Evolutionary conservation across 2,797 vertebrate genomes (phyloP), one percentile per base, ranked within the genome.

Genomic region (Coluber constrictor): DNA sequence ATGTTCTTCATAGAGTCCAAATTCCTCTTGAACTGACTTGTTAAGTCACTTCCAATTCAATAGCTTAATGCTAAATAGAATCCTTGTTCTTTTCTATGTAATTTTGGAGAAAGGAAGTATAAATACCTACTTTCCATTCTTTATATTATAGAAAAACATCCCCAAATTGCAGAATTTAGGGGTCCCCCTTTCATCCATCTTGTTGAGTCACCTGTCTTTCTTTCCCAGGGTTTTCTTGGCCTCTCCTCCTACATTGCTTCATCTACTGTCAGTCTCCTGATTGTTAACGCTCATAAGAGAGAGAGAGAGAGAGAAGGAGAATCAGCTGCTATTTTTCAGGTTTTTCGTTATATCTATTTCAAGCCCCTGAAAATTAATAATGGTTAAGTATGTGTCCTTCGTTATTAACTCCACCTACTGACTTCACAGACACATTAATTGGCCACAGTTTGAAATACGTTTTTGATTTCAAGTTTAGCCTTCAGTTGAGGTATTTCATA

Each of bases 401-500:
- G 74, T 47, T 83, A 83, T 83, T 83, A 83, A 83, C 18, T 83
- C 74, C 37, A 47, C 74, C 74, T 23, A 70, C 4, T 25, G 4
- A 27, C 2, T 2, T 93, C 16, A 63, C 12, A 12, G 60, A 61
- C 2, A 57, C 74, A 92, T 90, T 90, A 43, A 47, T 83, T 83
- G 74, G 74, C 74, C 8, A 79, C 37, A 83, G 74, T 47, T 43
- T 83, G 74, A 43, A 83, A 83, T 47, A 83, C 47, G 74, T 83
- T 83, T 43, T 83, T 47, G 18, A 83, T 83, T 83, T 47, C 37
- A 1, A 88, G 87, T 91, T 92, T 94, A 18, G 92, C 74, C 74
- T 83, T 83, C 37, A 83, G 74, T 2, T 47, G 74, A 83, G 74
- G 74, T 43, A 47, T 83, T 83, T 83, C 37, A 47, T 83, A 83